Conservation (phyloP, 1,140 invertebrate species). For the Zaprionus nigranus region DNA sequence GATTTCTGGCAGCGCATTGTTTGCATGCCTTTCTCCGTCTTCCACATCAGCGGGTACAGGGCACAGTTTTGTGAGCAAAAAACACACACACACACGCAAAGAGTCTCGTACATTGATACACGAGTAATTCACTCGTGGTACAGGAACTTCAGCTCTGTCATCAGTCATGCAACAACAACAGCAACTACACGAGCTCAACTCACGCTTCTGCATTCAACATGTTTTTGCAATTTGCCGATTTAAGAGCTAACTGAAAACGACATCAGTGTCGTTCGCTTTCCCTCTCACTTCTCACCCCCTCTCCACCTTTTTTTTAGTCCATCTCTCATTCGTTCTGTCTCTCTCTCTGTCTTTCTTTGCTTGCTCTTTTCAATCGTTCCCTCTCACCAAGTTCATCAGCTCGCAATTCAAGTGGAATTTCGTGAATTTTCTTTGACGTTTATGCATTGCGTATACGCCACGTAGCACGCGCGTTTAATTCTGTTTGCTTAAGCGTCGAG, state of each 20-base stretch:
- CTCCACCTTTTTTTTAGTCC: background rate
- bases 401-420: slow-evolving; percentile 74
- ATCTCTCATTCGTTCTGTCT: slow-evolving; percentile 2
- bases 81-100: slow-evolving; percentile 20
- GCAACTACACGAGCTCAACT: slow-evolving; percentile 36
- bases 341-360: background rate
- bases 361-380: background rate
- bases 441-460: slow-evolving; percentile 71
- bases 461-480: slow-evolving; percentile 42
- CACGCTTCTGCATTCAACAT: slow-evolving; percentile 60
- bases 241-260: slow-evolving; percentile 63
- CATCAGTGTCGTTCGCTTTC: slow-evolving; percentile 24
- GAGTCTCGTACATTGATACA: background rate
- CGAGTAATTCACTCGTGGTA: slow-evolving; percentile 36
- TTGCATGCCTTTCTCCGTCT: slow-evolving; percentile 61
- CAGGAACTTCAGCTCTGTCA: slow-evolving; percentile 66
- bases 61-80: slow-evolving; percentile 38
- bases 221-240: slow-evolving; percentile 80
- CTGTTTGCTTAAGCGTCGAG: slow-evolving; percentile 41
- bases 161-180: slow-evolving; percentile 66
- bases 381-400: slow-evolving; percentile 60
- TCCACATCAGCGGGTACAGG: slow-evolving; percentile 26
- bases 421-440: slow-evolving; percentile 67
- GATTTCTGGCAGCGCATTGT: slow-evolving; percentile 60
- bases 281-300: slow-evolving; percentile 1